Evolutionary conservation across 2,797 vertebrate genomes (phyloP).

Genomic region (Thunnus albacares): DNA sequence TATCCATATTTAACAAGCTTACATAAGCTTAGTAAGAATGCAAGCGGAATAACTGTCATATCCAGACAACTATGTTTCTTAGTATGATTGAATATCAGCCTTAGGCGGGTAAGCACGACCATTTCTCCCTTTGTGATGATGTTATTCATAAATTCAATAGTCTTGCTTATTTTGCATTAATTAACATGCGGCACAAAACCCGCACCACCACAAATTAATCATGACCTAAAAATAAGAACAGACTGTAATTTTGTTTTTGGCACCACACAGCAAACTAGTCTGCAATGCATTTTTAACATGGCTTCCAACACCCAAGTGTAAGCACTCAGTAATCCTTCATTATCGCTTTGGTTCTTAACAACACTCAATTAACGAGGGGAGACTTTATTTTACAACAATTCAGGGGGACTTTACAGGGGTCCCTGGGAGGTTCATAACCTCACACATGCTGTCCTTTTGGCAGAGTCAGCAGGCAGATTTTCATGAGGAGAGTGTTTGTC

Average conservation of each 20-base stretch:
- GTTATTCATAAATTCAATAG: conserved; percentile 74
- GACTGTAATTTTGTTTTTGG: conserved; percentile 70
- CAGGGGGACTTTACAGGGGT: conserved; percentile 57
- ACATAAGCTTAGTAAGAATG: conserved; percentile 42
- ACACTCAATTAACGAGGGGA: conserved; percentile 67
- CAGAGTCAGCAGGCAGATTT: conserved; percentile 37
- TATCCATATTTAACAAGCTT: conserved; percentile 57
- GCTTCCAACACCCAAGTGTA: conserved; percentile 59
- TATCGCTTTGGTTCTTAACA: conserved; percentile 65
- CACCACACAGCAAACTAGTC: conserved; percentile 57
- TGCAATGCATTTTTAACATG: conserved; percentile 62
- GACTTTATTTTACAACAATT: conserved; percentile 65
- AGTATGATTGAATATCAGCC: conserved; percentile 61
- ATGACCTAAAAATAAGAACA: conserved; percentile 71
- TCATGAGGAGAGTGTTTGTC: conserved; percentile 21
- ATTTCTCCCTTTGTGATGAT: conserved; percentile 60
- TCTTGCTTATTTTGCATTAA: conserved; percentile 73
- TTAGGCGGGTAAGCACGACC: conserved; percentile 35
- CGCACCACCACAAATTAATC: conserved; percentile 68
- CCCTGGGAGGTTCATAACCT: conserved; percentile 48
- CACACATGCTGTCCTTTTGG: conserved; percentile 48
- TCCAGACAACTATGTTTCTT: conserved; percentile 44
- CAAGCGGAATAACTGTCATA: conserved; percentile 55
- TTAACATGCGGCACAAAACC: conserved; percentile 63
- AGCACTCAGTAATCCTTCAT: conserved; percentile 71